Percentiles rank a stretch among this genome's conserved stretches.
Evolutionary conservation across 2,797 vertebrate species (phyloP).

Genomic region (Spondyliosoma cantharus): DNA sequence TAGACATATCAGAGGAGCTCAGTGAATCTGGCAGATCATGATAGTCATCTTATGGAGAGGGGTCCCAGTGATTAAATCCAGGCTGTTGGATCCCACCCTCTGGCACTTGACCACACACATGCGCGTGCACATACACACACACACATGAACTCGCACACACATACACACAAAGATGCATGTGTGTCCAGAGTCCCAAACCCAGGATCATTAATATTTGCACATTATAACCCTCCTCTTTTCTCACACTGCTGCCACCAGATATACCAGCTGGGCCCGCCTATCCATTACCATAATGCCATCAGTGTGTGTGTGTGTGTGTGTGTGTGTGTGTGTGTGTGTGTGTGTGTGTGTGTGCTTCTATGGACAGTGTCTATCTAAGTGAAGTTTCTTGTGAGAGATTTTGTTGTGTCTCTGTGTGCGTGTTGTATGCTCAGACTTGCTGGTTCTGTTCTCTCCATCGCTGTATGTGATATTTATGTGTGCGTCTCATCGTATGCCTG

Average conservation of each 20-base stretch:
- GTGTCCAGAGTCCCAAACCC: conserved; percentile 82
- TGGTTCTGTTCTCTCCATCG: conserved; percentile 31
- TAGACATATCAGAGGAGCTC: conserved; percentile 82
- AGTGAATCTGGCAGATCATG: conserved; percentile 80
- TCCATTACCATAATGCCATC: conserved; percentile 83
- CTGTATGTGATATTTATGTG: conserved; percentile 63
- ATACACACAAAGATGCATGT: conserved; percentile 68
- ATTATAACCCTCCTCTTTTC: conserved; percentile 85
- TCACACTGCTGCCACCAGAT: conserved; percentile 84
- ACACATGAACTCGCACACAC: conserved; percentile 27
- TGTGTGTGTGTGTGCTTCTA: conserved; percentile 26
- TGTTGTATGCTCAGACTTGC: conserved; percentile 47
- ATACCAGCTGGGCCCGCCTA: conserved; percentile 85
- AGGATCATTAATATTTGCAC: conserved; percentile 87
- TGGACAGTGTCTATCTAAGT: conserved; percentile 37
- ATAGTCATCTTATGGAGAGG: conserved; percentile 83
- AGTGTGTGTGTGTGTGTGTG: conserved; percentile 61
- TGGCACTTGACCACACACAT: conserved; percentile 80
- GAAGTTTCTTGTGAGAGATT: conserved; percentile 41
- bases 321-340: conserved; percentile 40
- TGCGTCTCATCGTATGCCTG: conserved; percentile 46
- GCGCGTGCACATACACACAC: conserved; percentile 54
- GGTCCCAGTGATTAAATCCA: conserved; percentile 83
- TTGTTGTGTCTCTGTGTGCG: conserved; percentile 35
- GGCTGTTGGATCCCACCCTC: conserved; percentile 80